Evolutionary conservation across 2,113 vertebrate species (phyloP).

Genomic region (Turnix velox): DNA sequence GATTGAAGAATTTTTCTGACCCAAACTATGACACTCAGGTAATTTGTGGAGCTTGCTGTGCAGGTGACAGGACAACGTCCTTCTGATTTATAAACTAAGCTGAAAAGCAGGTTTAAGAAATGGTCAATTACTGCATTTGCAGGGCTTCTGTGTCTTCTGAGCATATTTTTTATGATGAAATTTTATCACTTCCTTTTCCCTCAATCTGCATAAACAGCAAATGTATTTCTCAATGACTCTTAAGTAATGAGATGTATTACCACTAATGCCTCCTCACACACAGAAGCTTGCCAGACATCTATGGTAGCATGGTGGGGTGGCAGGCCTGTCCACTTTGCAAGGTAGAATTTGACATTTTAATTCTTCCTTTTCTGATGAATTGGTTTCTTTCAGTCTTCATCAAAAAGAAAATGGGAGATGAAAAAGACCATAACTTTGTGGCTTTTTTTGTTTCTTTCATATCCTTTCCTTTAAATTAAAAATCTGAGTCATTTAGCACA

Average conservation of each 20-base stretch:
- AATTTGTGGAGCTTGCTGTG: background rate
- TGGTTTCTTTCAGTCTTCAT: background rate
- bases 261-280: background rate
- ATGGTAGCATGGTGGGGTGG: background rate
- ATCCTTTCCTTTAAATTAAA: background rate
- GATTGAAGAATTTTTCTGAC: background rate
- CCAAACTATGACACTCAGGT: background rate
- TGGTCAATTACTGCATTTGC: background rate
- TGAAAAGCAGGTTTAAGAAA: background rate
- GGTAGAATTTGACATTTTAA: background rate
- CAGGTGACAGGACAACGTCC: accelerated
- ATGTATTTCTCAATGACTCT: background rate
- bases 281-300: background rate
- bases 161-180: background rate
- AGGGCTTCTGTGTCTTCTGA: background rate
- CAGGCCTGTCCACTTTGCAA: background rate
- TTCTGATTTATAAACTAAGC: background rate
- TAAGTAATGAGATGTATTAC: background rate
- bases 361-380: background rate
- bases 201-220: background rate
- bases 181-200: background rate
- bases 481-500: background rate
- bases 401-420: background rate
- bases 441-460: background rate
- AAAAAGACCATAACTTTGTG: background rate